Evolutionary conservation across 2,113 vertebrate genomes (phyloP).

Genomic region (Xiphophorus maculatus): DNA sequence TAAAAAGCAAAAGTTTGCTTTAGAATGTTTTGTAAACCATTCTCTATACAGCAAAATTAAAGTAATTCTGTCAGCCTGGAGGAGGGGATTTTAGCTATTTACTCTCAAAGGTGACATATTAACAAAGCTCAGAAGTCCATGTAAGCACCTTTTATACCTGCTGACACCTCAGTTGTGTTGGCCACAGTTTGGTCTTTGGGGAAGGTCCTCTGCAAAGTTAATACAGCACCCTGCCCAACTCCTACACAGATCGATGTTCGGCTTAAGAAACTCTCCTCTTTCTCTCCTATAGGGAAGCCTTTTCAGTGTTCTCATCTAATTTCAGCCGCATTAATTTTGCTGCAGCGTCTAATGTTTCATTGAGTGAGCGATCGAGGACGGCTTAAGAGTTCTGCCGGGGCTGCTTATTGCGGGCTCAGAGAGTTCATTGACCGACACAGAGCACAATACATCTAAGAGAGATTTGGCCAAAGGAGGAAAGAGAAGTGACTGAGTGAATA

Average conservation of each 20-base stretch:
- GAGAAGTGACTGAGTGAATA: not conserved
- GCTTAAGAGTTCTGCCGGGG: constrained; percentile 53
- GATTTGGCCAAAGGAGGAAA: constrained; percentile 7
- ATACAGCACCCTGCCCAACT: constrained; percentile 66
- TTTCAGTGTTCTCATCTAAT: constrained; percentile 68
- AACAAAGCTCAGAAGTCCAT: constrained; percentile 66
- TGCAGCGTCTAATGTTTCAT: constrained; percentile 65
- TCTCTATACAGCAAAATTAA: constrained; percentile 55
- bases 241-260: constrained; percentile 65
- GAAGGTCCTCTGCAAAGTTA: constrained; percentile 70
- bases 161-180: constrained; percentile 74
- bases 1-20: constrained; percentile 35
- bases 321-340: constrained; percentile 63
- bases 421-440: constrained; percentile 38
- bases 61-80: constrained; percentile 40
- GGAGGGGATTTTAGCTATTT: constrained; percentile 56
- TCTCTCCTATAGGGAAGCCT: constrained; percentile 51
- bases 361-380: constrained; percentile 52
- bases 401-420: constrained; percentile 45
- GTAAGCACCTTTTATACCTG: constrained; percentile 72
- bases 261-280: constrained; percentile 52
- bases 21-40: constrained; percentile 31
- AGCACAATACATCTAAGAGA: constrained; percentile 25
- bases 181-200: constrained; percentile 49
- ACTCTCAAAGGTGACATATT: constrained; percentile 61